Conservation (phyloP, 2,888 invertebrate genomes). For the Desoria tigrina region DNA sequence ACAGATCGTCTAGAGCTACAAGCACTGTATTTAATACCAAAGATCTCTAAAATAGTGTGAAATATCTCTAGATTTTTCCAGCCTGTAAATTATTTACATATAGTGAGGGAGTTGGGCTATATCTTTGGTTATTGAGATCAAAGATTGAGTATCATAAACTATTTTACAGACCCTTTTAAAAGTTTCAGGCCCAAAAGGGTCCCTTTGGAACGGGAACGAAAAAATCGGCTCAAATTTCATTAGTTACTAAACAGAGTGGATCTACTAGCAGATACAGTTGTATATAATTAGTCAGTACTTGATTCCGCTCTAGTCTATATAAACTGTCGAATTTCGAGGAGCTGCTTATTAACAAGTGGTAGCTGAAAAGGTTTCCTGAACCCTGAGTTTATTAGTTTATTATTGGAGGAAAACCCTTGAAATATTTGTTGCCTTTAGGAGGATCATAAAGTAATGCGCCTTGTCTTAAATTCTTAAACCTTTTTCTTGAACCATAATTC, state of each 20-base stretch:
- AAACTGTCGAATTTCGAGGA: neutral
- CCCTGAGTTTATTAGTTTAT: slow-evolving; percentile 2
- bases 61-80: no score
- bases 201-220: slow-evolving; percentile 11
- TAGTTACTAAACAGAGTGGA: neutral
- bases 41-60: no score
- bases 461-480: neutral
- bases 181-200: slow-evolving; percentile 15
- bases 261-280: no score
- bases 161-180: slow-evolving; percentile 25
- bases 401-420: slow-evolving; percentile 7
- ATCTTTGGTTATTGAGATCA: no score
- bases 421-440: slow-evolving; percentile 10
- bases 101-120: slow-evolving; percentile 19
- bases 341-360: slow-evolving; percentile 4
- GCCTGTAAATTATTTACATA: neutral
- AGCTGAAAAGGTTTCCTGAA: neutral
- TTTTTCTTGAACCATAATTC: neutral
- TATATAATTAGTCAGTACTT: neutral
- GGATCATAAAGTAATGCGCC: slow-evolving; percentile 5
- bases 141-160: slow-evolving; percentile 29
- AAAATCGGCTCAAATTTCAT: slow-evolving; percentile 23
- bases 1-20: no score
- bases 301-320: neutral
- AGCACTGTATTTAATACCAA: no score